Evolutionary conservation across 2,888 invertebrate species (phyloP).

Genomic region (Conops quadrifasciatus): DNA sequence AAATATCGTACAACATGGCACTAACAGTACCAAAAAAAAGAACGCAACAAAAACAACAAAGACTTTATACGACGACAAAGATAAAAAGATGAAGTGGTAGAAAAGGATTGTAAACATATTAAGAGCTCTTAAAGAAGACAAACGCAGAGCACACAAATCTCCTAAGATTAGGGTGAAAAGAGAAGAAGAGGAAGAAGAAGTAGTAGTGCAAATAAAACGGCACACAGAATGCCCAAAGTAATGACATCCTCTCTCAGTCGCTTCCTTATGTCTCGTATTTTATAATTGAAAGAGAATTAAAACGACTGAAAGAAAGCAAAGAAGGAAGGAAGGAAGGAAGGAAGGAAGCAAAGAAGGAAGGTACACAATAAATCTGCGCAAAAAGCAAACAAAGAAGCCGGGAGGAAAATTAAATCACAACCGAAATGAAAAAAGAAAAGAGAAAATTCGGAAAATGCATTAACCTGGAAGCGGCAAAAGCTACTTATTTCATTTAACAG

Average conservation of each 20-base stretch:
- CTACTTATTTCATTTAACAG: no score
- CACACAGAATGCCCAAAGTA: no score
- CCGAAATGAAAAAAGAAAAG: no score
- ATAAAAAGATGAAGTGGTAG: constrained; percentile 12
- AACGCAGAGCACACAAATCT: no score
- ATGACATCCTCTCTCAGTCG: no score
- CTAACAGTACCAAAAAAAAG: constrained; percentile 5
- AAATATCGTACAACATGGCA: neutral
- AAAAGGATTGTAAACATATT: no score
- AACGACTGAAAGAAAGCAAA: neutral
- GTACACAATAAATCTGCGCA: neutral
- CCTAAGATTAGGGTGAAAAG: neutral
- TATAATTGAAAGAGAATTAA: neutral
- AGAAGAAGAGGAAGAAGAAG: constrained; percentile 1
- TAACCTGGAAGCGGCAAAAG: no score
- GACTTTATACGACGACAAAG: constrained; percentile 16
- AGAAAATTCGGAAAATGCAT: no score
- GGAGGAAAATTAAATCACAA: constrained; percentile 7
- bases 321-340: neutral
- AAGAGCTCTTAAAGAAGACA: no score
- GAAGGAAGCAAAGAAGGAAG: neutral
- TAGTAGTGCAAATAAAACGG: no score
- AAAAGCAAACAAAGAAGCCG: constrained; percentile 13
- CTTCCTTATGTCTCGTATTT: no score
- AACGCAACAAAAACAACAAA: neutral